phyloP scores from a whole-genome alignment of 2,797 vertebrate species.

The Sebastes itinus region DNA sequence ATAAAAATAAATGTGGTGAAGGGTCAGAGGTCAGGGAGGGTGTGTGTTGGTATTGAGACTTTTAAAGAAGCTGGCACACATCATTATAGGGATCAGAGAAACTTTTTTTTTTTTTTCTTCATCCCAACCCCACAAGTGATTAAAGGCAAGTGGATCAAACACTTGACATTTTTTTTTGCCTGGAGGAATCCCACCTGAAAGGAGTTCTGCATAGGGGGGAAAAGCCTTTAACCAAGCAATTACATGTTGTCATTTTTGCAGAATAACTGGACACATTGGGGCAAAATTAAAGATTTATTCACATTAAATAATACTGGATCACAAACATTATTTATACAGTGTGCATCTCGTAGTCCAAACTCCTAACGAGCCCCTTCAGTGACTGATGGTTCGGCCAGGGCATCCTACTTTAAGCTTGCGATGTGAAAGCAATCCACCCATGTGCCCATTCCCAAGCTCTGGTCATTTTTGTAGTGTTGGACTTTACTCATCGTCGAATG shows the following conservation, averaged over 20 bases:
- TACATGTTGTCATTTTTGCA: conserved; percentile 7
- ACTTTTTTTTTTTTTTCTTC: conserved; percentile 19
- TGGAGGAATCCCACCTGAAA: conserved; percentile 20
- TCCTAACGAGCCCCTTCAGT: conserved; percentile 46
- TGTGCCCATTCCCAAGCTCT: conserved; percentile 31
- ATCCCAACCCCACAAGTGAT: conserved; percentile 4
- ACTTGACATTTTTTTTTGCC: conserved; percentile 13
- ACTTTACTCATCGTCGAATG: background rate
- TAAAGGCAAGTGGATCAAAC: conserved; percentile 31
- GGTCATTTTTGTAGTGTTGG: background rate
- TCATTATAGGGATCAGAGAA: conserved; percentile 18
- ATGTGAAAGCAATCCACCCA: conserved; percentile 35
- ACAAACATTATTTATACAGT: conserved; percentile 41
- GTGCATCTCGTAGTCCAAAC: conserved; percentile 38
- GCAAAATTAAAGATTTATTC: conserved; percentile 64
- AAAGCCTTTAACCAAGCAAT: background rate
- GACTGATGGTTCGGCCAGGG: conserved; percentile 31
- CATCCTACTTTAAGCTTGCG: conserved; percentile 45
- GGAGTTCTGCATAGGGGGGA: conserved; percentile 2
- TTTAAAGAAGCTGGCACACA: conserved; percentile 3
- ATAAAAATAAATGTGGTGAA: too few relatives aligned
- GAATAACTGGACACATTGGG: conserved; percentile 32
- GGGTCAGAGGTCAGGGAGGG: too few relatives aligned
- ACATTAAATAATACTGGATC: conserved; percentile 57
- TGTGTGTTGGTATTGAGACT: background rate